phyloP scores from a whole-genome alignment of 2,797 vertebrate species.

The Microctenopoma steveboyesi region DNA sequence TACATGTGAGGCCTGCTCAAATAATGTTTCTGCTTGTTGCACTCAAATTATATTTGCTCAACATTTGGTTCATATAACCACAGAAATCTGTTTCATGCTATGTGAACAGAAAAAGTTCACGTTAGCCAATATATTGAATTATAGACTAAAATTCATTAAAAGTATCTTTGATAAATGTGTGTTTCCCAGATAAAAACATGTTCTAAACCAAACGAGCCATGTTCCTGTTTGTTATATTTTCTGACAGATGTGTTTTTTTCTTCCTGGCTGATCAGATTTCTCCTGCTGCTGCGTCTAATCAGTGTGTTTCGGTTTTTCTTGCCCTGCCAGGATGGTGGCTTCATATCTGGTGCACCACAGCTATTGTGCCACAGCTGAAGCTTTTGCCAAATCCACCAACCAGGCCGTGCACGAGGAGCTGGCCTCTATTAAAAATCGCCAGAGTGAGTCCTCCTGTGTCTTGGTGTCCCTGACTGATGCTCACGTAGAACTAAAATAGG shows the following conservation, averaged over 20 bases:
- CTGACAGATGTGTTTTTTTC: too few relatives aligned
- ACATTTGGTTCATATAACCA: too few relatives aligned
- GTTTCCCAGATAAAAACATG: too few relatives aligned
- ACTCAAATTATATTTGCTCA: too few relatives aligned
- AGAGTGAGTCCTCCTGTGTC: conserved; percentile 87
- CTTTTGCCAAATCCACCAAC: conserved; percentile 96
- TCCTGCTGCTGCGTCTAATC: background rate
- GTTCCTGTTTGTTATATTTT: too few relatives aligned
- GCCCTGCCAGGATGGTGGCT: conserved; percentile 90
- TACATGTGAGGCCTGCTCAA: too few relatives aligned
- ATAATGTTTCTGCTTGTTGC: too few relatives aligned
- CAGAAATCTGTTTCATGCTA: too few relatives aligned
- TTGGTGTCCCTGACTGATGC: background rate
- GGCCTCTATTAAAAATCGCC: conserved; percentile 97
- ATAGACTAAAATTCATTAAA: background rate
- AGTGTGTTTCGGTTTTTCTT: accelerated
- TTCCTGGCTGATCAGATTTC: too few relatives aligned
- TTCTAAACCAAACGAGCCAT: too few relatives aligned
- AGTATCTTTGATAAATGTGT: too few relatives aligned
- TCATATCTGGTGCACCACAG: conserved; percentile 98
- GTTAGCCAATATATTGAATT: background rate
- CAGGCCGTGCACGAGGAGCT: conserved; percentile 97
- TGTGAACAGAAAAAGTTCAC: too few relatives aligned
- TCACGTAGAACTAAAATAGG: background rate
- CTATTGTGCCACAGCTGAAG: conserved; percentile 95